These are phyloP conservation scores for Tillus elongatus DNA, from an alignment of 2,888 invertebrate species.

Conservation along the genomic window DNA sequence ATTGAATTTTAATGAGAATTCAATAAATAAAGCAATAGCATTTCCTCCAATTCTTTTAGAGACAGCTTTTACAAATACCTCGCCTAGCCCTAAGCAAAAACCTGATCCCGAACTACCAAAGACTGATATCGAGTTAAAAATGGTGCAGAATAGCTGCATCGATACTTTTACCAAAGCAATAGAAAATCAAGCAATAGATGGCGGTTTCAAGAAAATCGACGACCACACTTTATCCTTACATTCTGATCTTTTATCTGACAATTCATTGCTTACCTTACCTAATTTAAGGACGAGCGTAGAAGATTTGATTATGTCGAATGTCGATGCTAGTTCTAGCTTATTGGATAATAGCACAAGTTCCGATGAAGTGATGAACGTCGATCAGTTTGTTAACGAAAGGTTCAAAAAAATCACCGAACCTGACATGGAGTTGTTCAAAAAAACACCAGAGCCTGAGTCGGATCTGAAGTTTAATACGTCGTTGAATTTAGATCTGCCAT, in stretches of 20 bases:
- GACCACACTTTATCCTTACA: conserved; percentile 19
- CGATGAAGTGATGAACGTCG: conserved; percentile 41
- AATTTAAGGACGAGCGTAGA: conserved; percentile 29
- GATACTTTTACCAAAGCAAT: neutral
- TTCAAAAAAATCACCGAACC: conserved; percentile 39
- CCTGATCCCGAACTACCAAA: too few species aligned
- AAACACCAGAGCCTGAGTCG: too few species aligned
- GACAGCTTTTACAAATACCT: neutral
- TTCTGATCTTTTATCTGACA: conserved; percentile 28
- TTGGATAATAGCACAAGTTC: conserved; percentile 37
- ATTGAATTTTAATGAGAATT: too few species aligned
- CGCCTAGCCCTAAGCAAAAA: neutral
- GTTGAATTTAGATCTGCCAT: conserved; percentile 35
- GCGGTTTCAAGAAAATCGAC: conserved; percentile 10
- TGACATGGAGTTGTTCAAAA: conserved; percentile 31
- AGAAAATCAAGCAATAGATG: neutral
- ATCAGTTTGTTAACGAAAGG: conserved; percentile 41
- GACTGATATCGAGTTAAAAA: neutral
- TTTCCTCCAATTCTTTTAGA: neutral
- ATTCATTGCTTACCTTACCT: conserved; percentile 27
- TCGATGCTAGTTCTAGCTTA: conserved; percentile 30
- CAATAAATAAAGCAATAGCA: too few species aligned
- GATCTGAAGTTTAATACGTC: conserved; percentile 17
- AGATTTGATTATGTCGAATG: conserved; percentile 33
- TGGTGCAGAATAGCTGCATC: neutral